Evolutionary conservation across 2,888 invertebrate species (phyloP).

Genomic region (Latheticus oryzae): DNA sequence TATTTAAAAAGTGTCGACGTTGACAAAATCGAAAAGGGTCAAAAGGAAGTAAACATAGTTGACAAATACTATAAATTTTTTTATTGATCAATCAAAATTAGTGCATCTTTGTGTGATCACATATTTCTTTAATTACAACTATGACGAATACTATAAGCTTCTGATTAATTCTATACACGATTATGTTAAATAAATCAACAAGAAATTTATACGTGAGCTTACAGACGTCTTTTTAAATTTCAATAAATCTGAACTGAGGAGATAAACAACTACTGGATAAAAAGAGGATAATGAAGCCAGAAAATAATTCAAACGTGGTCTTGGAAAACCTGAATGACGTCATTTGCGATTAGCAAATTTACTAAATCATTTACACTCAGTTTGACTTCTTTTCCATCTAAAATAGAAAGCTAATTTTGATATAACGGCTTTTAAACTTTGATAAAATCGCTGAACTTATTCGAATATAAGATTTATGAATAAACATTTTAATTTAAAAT

Average conservation of each 20-base stretch:
- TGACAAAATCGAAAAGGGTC: slow-evolving; percentile 17
- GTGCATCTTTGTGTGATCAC: slow-evolving; percentile 17
- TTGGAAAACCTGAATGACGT: slow-evolving; percentile 19
- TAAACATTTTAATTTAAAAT: too few species aligned
- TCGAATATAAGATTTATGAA: too few species aligned
- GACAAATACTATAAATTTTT: slow-evolving; percentile 25
- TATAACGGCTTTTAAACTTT: too few species aligned
- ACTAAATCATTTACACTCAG: slow-evolving; percentile 23
- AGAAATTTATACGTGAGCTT: slow-evolving; percentile 16
- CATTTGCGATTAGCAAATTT: slow-evolving; percentile 25
- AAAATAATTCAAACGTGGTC: slow-evolving; percentile 20
- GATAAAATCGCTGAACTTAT: too few species aligned
- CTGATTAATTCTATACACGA: slow-evolving; percentile 36
- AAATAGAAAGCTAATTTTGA: too few species aligned
- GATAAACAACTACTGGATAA: slow-evolving; percentile 17
- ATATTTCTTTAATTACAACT: slow-evolving; percentile 28
- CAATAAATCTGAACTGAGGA: slow-evolving; percentile 17
- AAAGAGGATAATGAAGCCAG: slow-evolving; percentile 24
- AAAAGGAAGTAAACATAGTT: slow-evolving; percentile 28
- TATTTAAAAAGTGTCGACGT: slow-evolving; percentile 27
- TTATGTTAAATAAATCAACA: slow-evolving; percentile 33
- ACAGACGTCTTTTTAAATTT: slow-evolving; percentile 17
- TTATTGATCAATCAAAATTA: slow-evolving; percentile 26
- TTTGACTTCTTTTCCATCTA: too few species aligned
- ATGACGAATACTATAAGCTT: slow-evolving; percentile 22